A percentile compares a stretch with the other conserved stretches of the same genome.
phyloP scores from a whole-genome alignment of 2,113 vertebrate species.

The Dicrurus megarhynchus region DNA sequence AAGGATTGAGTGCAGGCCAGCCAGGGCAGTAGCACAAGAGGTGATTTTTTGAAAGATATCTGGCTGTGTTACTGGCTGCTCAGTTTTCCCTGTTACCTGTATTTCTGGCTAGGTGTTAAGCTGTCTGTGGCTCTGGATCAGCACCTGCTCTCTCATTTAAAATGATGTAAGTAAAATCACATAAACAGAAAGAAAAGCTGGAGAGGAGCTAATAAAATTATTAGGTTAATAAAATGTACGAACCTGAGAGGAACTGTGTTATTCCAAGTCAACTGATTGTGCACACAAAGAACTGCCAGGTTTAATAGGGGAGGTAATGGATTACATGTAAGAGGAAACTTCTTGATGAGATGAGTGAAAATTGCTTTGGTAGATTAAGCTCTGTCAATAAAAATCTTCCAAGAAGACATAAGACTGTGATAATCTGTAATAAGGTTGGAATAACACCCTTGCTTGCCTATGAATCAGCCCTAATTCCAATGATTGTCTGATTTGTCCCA shows the following conservation, averaged over 20 bases:
- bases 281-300: neutral
- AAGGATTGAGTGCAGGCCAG: neutral
- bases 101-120: neutral
- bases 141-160: neutral
- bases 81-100: neutral
- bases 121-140: neutral
- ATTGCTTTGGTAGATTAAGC: constrained; percentile 35
- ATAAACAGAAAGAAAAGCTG: neutral
- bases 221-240: neutral
- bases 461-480: neutral
- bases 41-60: neutral
- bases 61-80: neutral
- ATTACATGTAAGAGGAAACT: constrained; percentile 3
- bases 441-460: neutral
- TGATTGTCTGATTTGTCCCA: neutral
- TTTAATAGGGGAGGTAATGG: neutral
- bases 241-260: neutral
- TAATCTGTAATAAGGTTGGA: neutral
- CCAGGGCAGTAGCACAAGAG: neutral
- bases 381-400: constrained; percentile 32
- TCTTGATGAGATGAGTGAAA: constrained; percentile 26
- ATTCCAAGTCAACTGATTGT: neutral
- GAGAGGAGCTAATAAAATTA: neutral
- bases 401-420: neutral
- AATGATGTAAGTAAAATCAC: neutral